Evolutionary conservation across 2,888 invertebrate species (phyloP), one percentile per base, ranked within the genome.

Genomic region (Phasia obesa): DNA sequence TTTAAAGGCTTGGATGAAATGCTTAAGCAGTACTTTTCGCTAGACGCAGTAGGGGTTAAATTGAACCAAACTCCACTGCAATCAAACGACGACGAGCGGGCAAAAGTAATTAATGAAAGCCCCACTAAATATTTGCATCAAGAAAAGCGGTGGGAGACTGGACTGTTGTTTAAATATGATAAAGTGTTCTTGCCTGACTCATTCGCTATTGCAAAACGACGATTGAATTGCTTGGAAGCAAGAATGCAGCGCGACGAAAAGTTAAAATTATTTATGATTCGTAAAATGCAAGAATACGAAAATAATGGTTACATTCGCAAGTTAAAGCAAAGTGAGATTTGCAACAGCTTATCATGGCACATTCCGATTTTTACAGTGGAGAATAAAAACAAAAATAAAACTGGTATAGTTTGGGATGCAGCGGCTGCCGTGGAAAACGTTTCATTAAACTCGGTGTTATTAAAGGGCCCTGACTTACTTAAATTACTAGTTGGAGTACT

Each of bases 351-450:
- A 5, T 42, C 60, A 0, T 60, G 71, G 71, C 60, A 60, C 35
- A 31, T 71, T 17, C 59, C 71, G 2, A 71, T 70, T 2, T 70
- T 70, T 31, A 47, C 49, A 4, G 47, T 47, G 0, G n/a, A 11
- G 2, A 59, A 59, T 47, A 47, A 31, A 23, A 19, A 25, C 38
- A 38, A 38, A 38, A 35, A 35, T 11, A 35, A 38, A 38, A 38
- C 13, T 2, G 11, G 38, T 13, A 38, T 38, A 13, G 38, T 38
- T 47, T 59, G 51, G 65, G 49, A 49, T 15, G 64, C 64, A 5
- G 31, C 64, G 0, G 49, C 47, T 2, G 19, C 27, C 11, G 49
- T 19, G 1, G 17, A 49, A 6, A 19, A 21, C 2, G 19, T 64
- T 64, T 49, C 31, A 1, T 35, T 64, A 31, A 27, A 65, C 35